Evolutionary conservation across 2,888 invertebrate species (phyloP).

Genomic region (Caenorhabditis afra): DNA sequence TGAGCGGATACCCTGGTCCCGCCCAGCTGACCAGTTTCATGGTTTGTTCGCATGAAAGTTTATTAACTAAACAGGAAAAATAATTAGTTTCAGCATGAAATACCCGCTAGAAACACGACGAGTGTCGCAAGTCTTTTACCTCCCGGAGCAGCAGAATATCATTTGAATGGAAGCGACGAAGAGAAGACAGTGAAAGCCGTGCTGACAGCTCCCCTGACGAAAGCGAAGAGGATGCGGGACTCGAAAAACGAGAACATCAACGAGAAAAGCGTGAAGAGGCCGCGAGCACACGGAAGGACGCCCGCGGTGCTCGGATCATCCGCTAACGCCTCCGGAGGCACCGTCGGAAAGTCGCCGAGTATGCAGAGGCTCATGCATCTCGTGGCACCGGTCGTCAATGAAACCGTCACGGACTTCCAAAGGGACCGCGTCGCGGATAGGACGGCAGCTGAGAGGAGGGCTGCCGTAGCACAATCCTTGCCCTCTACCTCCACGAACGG

Average conservation of each 20-base stretch:
- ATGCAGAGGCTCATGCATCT: slow-evolving; percentile 63
- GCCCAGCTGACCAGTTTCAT: slow-evolving; percentile 37
- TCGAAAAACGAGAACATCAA: slow-evolving; percentile 33
- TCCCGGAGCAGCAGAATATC: slow-evolving; percentile 49
- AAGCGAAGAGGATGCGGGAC: slow-evolving; percentile 51
- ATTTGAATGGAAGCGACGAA: slow-evolving; percentile 58
- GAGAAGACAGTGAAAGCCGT: slow-evolving; percentile 64
- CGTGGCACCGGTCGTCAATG: slow-evolving; percentile 68
- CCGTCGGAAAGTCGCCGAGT: slow-evolving; percentile 48
- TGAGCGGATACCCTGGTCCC: slow-evolving; percentile 38
- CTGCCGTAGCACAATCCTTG: slow-evolving; percentile 45
- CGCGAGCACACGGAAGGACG: slow-evolving; percentile 32
- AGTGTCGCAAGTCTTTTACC: slow-evolving; percentile 49
- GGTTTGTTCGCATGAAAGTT: slow-evolving; percentile 12
- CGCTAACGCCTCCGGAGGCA: slow-evolving; percentile 24
- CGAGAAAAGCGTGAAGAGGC: slow-evolving; percentile 39
- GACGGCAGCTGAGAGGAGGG: slow-evolving; percentile 62
- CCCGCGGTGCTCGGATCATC: slow-evolving; percentile 30
- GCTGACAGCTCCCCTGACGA: slow-evolving; percentile 47
- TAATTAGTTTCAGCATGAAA: slow-evolving; percentile 39
- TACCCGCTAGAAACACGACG: slow-evolving; percentile 48
- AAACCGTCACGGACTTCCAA: slow-evolving; percentile 75
- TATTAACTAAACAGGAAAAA: too few relatives aligned
- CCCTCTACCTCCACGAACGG: slow-evolving; percentile 58
- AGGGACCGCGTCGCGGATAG: slow-evolving; percentile 70